phyloP scores from a whole-genome alignment of 1,140 invertebrate species.

The Hyles euphorbiae region DNA sequence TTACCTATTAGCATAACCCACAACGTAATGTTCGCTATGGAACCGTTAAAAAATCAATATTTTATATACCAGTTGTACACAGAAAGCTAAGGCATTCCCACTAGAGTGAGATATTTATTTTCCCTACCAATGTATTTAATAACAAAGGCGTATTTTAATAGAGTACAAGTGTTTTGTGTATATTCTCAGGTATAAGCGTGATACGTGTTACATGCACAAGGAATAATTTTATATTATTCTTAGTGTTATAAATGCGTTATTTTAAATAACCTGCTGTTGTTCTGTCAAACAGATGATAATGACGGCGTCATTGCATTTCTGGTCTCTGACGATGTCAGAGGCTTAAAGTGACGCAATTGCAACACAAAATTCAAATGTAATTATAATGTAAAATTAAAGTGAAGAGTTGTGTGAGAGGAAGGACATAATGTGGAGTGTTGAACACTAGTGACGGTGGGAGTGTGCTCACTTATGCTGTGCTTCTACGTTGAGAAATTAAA shows the following conservation, averaged over 20 bases:
- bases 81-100: constrained; percentile 37
- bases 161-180: constrained; percentile 40
- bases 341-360: no score
- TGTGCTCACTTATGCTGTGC: constrained; percentile 30
- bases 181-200: constrained; percentile 14
- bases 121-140: constrained; percentile 35
- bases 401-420: constrained; percentile 2
- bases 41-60: constrained; percentile 20
- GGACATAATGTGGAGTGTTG: constrained; percentile 3
- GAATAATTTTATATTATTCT: constrained; percentile 20
- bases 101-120: constrained; percentile 65
- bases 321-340: no score
- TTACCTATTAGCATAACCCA: constrained; percentile 2
- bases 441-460: no score
- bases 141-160: constrained; percentile 42
- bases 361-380: no score
- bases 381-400: constrained; percentile 1
- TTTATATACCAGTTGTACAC: constrained; percentile 27
- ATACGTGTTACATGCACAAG: constrained; percentile 32
- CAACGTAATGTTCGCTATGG: constrained; percentile 4
- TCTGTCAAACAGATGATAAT: no score
- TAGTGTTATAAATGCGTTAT: no score
- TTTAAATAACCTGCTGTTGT: no score
- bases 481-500: constrained; percentile 65
- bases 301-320: no score